Base-by-base conservation (phyloP, 1,140 invertebrate genomes). In the Calosoma granatense region DNA sequence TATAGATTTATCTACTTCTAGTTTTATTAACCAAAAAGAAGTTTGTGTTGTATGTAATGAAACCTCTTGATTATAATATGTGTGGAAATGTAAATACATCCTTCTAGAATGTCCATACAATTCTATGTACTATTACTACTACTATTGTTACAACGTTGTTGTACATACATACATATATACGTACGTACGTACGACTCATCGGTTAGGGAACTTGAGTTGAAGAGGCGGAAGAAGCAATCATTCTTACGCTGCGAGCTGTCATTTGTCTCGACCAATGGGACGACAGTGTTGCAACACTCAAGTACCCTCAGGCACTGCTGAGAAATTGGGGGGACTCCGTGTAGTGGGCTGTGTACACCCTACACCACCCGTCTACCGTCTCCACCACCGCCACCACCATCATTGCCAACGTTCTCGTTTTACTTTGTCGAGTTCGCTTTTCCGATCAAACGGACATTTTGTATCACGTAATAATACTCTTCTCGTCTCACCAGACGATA, bases 211-310 rank as follows among this genome's bases (percentile, higher is more conserved):
- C n/a, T n/a, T n/a, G n/a, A 36, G 26, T 36, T 36, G 26, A 36
- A 47, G 41, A 47, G 56, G 56, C 22, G 58, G 54, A 59, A 61
- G 60, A 61, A 56, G 60, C 60, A 61, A 61, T 61, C 60, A 61
- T 61, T 61, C 60, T 61, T 61, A 56, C 57, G 60, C 60, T 61
- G 30, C 56, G 57, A 61, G 60, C 60, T 61, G 60, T 61, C 57
- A 61, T 61, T 57, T 59, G 51, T 51, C 17, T 56, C 60, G 39
- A 57, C 60, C 60, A 61, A 61, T 61, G 51, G 58, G 56, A 51
- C 20, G 43, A 17, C 41, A 12, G 15, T 47, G 17, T 47, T 11
- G 41, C 41, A 4, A 17, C 3, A 4, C 17, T 47, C 6, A 17
- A 47, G 41, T 47, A 17, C 41, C 41, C 41, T 47, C 17, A 47